Conservation (phyloP, 1,140 invertebrate genomes). For the Drosophila prosaltans region DNA sequence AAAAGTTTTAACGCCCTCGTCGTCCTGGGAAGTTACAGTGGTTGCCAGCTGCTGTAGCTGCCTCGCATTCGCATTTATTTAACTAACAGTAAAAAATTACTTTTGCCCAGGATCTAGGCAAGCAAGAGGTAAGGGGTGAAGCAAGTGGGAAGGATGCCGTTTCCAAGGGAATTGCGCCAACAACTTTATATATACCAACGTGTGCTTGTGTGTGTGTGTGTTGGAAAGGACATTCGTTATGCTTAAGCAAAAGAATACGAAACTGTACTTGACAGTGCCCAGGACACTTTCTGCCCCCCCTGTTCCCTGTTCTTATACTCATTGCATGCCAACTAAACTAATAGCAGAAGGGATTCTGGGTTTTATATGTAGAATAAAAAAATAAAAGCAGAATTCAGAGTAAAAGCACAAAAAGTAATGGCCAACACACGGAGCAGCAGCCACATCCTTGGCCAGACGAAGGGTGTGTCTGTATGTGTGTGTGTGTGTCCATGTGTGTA, state of each 20-base stretch:
- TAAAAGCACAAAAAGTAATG: slow-evolving; percentile 75
- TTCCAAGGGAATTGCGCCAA: slow-evolving; percentile 61
- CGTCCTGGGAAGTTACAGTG: slow-evolving; percentile 40
- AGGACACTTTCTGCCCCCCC: slow-evolving; percentile 17
- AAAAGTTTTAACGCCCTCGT: slow-evolving; percentile 77
- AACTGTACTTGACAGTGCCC: slow-evolving; percentile 77
- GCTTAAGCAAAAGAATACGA: slow-evolving; percentile 81
- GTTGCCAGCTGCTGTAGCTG: slow-evolving; percentile 59
- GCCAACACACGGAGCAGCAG: slow-evolving; percentile 59
- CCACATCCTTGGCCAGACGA: slow-evolving; percentile 57
- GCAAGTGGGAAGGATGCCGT: slow-evolving; percentile 17
- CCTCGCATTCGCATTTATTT: slow-evolving; percentile 75
- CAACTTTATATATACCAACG: slow-evolving; percentile 45
- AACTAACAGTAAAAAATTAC: slow-evolving; percentile 82
- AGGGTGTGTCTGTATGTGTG: slow-evolving; percentile 30
- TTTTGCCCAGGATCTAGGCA: slow-evolving; percentile 52
- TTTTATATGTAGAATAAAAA: slow-evolving; percentile 53
- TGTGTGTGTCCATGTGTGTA: slow-evolving; percentile 37
- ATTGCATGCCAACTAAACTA: slow-evolving; percentile 53
- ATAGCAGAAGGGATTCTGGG: slow-evolving; percentile 64
- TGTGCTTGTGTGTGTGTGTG: slow-evolving; percentile 23
- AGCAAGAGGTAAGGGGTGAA: background rate
- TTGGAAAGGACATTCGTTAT: slow-evolving; percentile 74
- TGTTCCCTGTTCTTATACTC: slow-evolving; percentile 27
- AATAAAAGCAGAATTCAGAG: slow-evolving; percentile 51